Evolutionary conservation across 2,113 vertebrate genomes (phyloP).

Genomic region (Paramisgurnus dabryanus): DNA sequence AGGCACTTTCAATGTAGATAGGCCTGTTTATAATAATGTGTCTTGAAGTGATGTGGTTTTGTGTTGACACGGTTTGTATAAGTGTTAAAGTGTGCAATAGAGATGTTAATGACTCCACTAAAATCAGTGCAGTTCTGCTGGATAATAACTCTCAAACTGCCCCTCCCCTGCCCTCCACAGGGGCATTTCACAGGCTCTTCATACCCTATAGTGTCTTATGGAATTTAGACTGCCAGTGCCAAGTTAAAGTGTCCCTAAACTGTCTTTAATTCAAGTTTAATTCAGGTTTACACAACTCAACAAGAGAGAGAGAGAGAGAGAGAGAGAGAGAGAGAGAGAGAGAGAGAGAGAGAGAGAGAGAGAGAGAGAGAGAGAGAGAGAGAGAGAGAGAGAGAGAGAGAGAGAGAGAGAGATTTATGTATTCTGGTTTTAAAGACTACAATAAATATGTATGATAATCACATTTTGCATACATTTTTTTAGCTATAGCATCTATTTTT

Average conservation of each 20-base stretch:
- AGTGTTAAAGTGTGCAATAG: slow-evolving; percentile 44
- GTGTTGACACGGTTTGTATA: slow-evolving; percentile 17
- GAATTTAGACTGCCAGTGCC: slow-evolving; percentile 58
- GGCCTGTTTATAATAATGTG: slow-evolving; percentile 6
- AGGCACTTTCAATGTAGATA: background rate
- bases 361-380: too few relatives aligned
- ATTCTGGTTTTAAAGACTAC: too few relatives aligned
- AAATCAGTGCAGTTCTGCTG: slow-evolving; percentile 34
- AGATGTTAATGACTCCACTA: slow-evolving; percentile 54
- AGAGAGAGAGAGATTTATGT: too few relatives aligned
- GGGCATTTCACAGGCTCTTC: slow-evolving; percentile 72
- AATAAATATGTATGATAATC: too few relatives aligned
- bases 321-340: too few relatives aligned
- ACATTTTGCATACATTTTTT: too few relatives aligned
- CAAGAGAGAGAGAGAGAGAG: too few relatives aligned
- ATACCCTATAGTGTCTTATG: slow-evolving; percentile 60
- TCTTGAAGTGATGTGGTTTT: background rate
- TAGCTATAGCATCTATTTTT: too few relatives aligned
- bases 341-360: too few relatives aligned
- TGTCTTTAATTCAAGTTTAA: slow-evolving; percentile 67
- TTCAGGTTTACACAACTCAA: slow-evolving; percentile 63
- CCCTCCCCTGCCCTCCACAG: slow-evolving; percentile 66
- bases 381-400: too few relatives aligned
- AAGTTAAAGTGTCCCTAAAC: slow-evolving; percentile 70
- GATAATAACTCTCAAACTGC: slow-evolving; percentile 63